Percentiles rank a stretch among this genome's conserved stretches.
Conservation (phyloP, 2,888 invertebrate species). For the Lysandra bellargus region DNA sequence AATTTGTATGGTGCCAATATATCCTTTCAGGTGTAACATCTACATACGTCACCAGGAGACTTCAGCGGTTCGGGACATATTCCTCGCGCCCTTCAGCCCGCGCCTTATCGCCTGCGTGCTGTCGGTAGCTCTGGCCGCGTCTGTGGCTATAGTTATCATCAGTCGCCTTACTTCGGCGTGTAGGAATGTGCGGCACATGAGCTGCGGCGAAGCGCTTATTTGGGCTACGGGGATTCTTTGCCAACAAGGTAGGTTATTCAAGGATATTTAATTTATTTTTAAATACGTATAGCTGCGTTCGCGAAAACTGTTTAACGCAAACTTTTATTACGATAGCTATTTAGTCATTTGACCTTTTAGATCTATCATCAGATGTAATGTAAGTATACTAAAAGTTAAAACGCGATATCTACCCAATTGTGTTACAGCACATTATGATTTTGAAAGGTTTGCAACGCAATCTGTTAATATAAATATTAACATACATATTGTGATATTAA, state of each 20-base stretch:
- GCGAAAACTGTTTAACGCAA: too few relatives aligned
- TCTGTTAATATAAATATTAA: neutral
- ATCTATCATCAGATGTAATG: too few relatives aligned
- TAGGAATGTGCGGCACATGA: slow-evolving; percentile 54
- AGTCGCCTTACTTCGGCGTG: slow-evolving; percentile 65
- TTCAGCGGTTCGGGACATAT: slow-evolving; percentile 82
- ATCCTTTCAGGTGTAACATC: slow-evolving; percentile 77
- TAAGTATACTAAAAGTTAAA: too few relatives aligned
- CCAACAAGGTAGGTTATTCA: slow-evolving; percentile 78
- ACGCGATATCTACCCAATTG: too few relatives aligned
- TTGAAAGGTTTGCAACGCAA: neutral
- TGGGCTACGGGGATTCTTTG: slow-evolving; percentile 83
- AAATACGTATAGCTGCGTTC: too few relatives aligned
- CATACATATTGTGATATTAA: too few relatives aligned
- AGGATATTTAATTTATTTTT: too few relatives aligned
- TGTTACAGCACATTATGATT: too few relatives aligned
- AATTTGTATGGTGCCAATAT: too few relatives aligned
- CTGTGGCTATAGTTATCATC: slow-evolving; percentile 73
- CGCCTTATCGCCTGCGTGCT: slow-evolving; percentile 77
- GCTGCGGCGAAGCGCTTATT: slow-evolving; percentile 77
- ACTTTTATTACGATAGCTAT: too few relatives aligned
- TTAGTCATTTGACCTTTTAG: too few relatives aligned
- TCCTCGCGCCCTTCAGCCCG: slow-evolving; percentile 81
- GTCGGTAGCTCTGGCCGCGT: slow-evolving; percentile 71
- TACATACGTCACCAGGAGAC: slow-evolving; percentile 83